These are phyloP conservation scores for Sitta europaea DNA, from an alignment of 2,113 vertebrate species.

Conservation along the genomic window DNA sequence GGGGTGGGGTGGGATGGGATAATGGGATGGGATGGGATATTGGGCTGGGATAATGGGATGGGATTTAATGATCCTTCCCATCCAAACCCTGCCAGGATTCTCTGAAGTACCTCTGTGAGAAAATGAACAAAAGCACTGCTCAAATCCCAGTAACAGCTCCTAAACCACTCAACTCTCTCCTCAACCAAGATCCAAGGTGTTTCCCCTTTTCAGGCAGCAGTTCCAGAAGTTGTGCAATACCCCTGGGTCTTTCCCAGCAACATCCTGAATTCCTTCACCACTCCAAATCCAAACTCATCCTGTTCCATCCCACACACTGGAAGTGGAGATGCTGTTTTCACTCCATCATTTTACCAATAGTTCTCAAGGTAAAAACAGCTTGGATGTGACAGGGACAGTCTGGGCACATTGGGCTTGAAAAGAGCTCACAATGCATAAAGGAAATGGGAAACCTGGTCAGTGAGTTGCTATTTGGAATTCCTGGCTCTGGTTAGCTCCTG, in stretches of 20 bases:
- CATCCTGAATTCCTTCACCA: rapidly evolving
- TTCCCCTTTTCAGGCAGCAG: neutral
- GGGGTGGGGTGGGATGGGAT: no score
- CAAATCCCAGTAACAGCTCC: neutral
- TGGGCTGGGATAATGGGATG: no score
- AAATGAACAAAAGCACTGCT: rapidly evolving
- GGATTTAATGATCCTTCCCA: neutral
- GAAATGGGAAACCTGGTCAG: neutral
- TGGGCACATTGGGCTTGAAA: neutral
- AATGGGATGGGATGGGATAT: no score
- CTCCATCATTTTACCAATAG: neutral
- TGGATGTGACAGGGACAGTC: neutral
- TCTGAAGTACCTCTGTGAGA: neutral
- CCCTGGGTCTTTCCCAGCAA: neutral
- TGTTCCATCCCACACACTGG: rapidly evolving
- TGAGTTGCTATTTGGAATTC: neutral
- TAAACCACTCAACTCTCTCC: neutral
- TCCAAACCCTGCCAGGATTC: neutral
- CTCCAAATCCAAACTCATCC: neutral
- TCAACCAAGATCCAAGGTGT: neutral
- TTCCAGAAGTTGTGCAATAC: neutral
- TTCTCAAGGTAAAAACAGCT: neutral
- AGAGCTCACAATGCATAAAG: neutral
- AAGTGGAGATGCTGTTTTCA: neutral
- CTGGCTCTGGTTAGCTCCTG: neutral